Base-by-base conservation (phyloP, 2,888 invertebrate species). In the Trichogramma evanescens region DNA sequence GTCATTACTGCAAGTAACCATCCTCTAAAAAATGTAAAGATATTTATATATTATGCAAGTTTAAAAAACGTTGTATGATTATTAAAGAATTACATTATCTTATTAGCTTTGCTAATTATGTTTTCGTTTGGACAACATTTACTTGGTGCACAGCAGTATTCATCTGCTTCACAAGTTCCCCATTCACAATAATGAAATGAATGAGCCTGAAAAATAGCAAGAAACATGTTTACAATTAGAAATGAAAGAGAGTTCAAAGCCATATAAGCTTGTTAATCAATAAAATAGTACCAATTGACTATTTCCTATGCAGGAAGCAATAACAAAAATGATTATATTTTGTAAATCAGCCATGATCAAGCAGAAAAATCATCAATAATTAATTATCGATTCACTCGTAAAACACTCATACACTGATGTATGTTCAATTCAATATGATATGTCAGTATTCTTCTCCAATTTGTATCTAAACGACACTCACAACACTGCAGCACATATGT, bases 131-230 rank as follows among this genome's bases (percentile, higher is more conserved):
- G n/a, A 56, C 72, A 73, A 56, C 73, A 73, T 46, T 57, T 42
- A 63, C 72, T 69, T 40, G 67, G 61, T 3, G 57, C 69, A 57
- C 72, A 72, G 57, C 73, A 73, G 10, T 66, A 61, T 60, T 73
- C 64, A 13, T 63, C 61, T 41, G 63, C 50, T 6, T 63, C 40
- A 51, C 73, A 73, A 13, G 63, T 49, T 8, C 66, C 66, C 67
- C 68, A 73, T 45, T 66, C 62, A 57, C 73, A 73, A 54, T 72
- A 69, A 13, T 1, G 13, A n/a, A n/a, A n/a, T n/a, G n/a, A n/a
- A n/a, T n/a, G n/a, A 40, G 51, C 51, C 71, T 69, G 55, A 46
- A 66, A 65, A 54, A n/a, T 41, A 41, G 40, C 8, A 9, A 38
- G 10, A 9, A n/a, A 39, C 26, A 52, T 40, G 7, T 26, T 40